Evolutionary conservation across 2,888 invertebrate genomes (phyloP), one percentile per base, ranked within the genome.

Genomic region (Seira sanloemensis): DNA sequence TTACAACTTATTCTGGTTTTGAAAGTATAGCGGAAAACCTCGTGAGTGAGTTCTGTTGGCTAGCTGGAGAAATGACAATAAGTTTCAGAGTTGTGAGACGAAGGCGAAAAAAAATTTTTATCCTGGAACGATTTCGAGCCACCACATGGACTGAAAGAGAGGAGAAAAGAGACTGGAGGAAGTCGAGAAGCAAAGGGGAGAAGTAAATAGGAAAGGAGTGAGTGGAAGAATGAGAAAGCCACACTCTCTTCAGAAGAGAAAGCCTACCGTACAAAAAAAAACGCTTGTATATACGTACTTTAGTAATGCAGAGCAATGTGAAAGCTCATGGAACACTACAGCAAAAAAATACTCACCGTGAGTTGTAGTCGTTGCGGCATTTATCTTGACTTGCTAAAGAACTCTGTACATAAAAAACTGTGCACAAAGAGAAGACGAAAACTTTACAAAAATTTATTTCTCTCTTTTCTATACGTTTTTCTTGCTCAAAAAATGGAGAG

Each of bases 61-160:
- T 23, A 62, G 62, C 62, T 23, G 62, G 21, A 62, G 62, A 62
- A 62, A 62, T 62, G 62, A 62, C 62, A 62, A 62, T n/a, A 62
- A 62, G 4, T 62, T 62, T n/a, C n/a, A n/a, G 62, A 62, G 62
- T 62, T 9, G 21, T 19, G 23, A 62, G 62, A 9, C 19, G 37
- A 37, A 21, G 62, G 19, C 19, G 23, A 62, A n/a, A 62, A 62
- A 37, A 62, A 21, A 21, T 62, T 9, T 9, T 9, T 2, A 62
- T 9, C 1, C 21, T 62, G 62, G 62, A 62, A 21, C 62, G 62
- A 23, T 21, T 62, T n/a, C 21, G 62, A 62, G 9, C n/a, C 37
- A 37, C 37, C 37, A 37, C 37, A 37, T 12, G 5, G 37, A 37
- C 62, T 62, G 21, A 21, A 12, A 62, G 62, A 62, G 62, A 62